Conservation (phyloP, 2,113 vertebrate species). For the Ictalurus furcatus region DNA sequence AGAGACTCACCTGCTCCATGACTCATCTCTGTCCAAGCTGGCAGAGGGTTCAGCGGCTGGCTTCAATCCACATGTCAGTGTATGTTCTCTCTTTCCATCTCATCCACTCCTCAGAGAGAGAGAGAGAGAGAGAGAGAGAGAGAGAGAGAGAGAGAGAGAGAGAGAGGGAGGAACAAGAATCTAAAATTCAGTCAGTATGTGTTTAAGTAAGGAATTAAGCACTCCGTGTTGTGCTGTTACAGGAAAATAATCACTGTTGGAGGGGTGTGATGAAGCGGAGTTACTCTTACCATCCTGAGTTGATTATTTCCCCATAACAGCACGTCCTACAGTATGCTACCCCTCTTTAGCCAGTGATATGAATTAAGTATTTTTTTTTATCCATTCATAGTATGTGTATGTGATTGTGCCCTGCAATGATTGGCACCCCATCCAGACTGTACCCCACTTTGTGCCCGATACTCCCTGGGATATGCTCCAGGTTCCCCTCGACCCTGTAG, state of each 20-base stretch:
- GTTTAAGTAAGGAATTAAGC: background rate
- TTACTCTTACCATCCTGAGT: background rate
- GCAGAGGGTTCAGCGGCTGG: slow-evolving; percentile 41
- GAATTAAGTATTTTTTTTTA: background rate
- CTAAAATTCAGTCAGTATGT: background rate
- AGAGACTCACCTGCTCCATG: slow-evolving; percentile 44
- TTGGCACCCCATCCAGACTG: no score
- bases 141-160: background rate
- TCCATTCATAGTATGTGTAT: no score
- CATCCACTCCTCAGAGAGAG: slow-evolving; percentile 43
- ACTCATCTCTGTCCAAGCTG: slow-evolving; percentile 54
- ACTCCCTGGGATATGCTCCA: no score
- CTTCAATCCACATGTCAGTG: slow-evolving; percentile 41
- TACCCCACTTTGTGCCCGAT: no score
- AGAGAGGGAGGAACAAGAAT: background rate
- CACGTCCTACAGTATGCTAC: background rate
- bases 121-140: background rate
- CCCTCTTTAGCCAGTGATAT: background rate
- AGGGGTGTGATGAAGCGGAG: background rate
- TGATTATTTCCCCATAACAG: background rate
- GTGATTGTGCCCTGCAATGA: no score
- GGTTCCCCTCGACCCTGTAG: no score
- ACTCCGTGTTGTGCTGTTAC: background rate
- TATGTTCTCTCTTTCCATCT: slow-evolving; percentile 28
- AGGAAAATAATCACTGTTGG: background rate